Percentiles rank a stretch among this genome's conserved stretches.
Evolutionary conservation across 2,888 invertebrate species (phyloP).

Genomic region (Hoplodrina ambigua): DNA sequence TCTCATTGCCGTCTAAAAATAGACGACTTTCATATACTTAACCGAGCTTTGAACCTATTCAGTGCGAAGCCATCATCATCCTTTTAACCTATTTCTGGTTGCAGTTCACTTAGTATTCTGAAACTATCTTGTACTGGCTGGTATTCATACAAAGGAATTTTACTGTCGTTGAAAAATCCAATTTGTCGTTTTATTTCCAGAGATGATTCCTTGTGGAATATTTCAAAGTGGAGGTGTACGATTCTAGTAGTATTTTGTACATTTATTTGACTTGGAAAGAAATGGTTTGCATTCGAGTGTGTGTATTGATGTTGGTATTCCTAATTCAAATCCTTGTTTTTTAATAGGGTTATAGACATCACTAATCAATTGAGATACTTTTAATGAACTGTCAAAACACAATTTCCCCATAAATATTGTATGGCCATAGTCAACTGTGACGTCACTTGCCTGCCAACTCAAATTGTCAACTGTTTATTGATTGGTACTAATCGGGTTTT

Average conservation of each 20-base stretch:
- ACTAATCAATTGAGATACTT: no score
- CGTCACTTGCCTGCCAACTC: no score
- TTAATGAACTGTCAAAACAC: no score
- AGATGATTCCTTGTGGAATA: slow-evolving; percentile 53
- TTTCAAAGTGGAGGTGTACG: slow-evolving; percentile 55
- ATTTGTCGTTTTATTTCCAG: slow-evolving; percentile 64
- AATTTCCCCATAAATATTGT: no score
- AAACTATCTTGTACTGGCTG: slow-evolving; percentile 50
- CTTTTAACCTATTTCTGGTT: slow-evolving; percentile 55
- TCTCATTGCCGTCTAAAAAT: slow-evolving; percentile 29
- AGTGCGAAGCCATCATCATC: slow-evolving; percentile 36
- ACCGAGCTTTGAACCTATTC: slow-evolving; percentile 28
- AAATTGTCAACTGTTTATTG: no score
- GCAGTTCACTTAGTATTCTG: slow-evolving; percentile 59
- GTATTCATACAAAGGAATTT: slow-evolving; percentile 61
- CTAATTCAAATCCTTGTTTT: neutral
- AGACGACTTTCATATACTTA: slow-evolving; percentile 5
- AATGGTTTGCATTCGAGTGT: slow-evolving; percentile 1
- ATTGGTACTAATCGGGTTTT: no score
- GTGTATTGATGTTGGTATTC: neutral
- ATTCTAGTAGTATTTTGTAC: slow-evolving; percentile 27
- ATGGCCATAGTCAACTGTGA: no score
- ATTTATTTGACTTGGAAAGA: slow-evolving; percentile 24
- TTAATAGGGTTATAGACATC: no score
- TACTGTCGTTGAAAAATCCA: slow-evolving; percentile 66